Conservation (phyloP, 2,888 invertebrate genomes). For the Drosophila cyrtoloma region DNA sequence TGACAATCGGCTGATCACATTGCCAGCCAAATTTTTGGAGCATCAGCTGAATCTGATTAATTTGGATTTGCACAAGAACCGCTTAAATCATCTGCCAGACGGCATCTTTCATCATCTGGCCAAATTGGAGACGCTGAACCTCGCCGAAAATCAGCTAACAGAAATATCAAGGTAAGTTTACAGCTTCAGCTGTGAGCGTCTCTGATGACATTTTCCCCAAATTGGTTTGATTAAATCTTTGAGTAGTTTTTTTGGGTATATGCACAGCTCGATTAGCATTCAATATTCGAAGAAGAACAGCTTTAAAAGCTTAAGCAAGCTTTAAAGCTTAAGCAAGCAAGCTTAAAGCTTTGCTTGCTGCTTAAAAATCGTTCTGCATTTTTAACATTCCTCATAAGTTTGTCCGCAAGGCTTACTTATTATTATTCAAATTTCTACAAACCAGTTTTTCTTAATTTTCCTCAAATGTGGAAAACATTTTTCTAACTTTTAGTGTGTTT, state of each 20-base stretch:
- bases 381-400: too few relatives aligned
- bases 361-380: too few relatives aligned
- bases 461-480: too few relatives aligned
- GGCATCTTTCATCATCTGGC: slow-evolving; percentile 87
- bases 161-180: slow-evolving; percentile 86
- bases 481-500: too few relatives aligned
- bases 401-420: too few relatives aligned
- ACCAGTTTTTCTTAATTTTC: too few relatives aligned
- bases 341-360: too few relatives aligned
- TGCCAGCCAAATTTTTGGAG: slow-evolving; percentile 88
- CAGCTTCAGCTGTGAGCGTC: not conserved
- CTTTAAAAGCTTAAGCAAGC: too few relatives aligned
- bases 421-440: too few relatives aligned
- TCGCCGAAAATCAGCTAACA: slow-evolving; percentile 88
- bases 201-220: not conserved
- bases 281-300: too few relatives aligned
- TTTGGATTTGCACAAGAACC: slow-evolving; percentile 89
- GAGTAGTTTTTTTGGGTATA: not conserved
- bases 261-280: too few relatives aligned
- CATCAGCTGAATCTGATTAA: slow-evolving; percentile 88
- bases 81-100: slow-evolving; percentile 87
- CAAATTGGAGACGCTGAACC: slow-evolving; percentile 87
- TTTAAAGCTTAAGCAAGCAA: too few relatives aligned
- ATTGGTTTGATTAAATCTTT: not conserved
- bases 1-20: slow-evolving; percentile 86